Conservation (phyloP, 2,113 vertebrate genomes). For the Salminus brasiliensis region DNA sequence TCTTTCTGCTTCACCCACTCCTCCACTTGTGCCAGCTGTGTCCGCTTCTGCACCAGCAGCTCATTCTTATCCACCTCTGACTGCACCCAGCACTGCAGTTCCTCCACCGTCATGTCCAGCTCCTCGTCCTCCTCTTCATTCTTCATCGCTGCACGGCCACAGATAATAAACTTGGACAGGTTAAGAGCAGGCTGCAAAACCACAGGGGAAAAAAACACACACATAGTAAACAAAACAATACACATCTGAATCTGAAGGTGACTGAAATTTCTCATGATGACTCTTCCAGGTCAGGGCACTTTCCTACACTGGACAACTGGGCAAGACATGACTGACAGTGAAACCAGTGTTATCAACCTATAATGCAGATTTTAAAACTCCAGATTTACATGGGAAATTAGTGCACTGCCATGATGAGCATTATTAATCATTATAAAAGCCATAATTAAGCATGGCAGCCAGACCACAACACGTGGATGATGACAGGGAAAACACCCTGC, state of each 20-base stretch:
- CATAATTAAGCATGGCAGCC: no score
- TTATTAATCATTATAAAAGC: no score
- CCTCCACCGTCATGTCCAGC: constrained; percentile 56
- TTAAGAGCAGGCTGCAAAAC: neutral
- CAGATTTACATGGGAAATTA: no score
- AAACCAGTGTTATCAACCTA: no score
- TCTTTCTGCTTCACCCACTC: constrained; percentile 56
- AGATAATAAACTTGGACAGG: neutral
- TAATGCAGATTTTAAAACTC: no score
- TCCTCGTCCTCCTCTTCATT: constrained; percentile 40
- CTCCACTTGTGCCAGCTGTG: constrained; percentile 46
- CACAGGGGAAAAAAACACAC: neutral
- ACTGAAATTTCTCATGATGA: neutral
- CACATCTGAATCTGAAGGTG: neutral
- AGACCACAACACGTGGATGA: no score
- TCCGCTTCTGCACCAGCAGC: constrained; percentile 22
- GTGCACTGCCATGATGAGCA: no score
- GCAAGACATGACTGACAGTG: no score
- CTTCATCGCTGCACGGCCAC: constrained; percentile 55
- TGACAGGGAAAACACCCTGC: no score
- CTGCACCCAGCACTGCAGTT: constrained; percentile 61
- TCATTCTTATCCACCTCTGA: constrained; percentile 37
- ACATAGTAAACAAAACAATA: no score
- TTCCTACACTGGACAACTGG: no score
- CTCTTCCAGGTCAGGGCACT: fast-evolving